Evolutionary conservation across 2,888 invertebrate genomes (phyloP).

Genomic region (Labia minor): DNA sequence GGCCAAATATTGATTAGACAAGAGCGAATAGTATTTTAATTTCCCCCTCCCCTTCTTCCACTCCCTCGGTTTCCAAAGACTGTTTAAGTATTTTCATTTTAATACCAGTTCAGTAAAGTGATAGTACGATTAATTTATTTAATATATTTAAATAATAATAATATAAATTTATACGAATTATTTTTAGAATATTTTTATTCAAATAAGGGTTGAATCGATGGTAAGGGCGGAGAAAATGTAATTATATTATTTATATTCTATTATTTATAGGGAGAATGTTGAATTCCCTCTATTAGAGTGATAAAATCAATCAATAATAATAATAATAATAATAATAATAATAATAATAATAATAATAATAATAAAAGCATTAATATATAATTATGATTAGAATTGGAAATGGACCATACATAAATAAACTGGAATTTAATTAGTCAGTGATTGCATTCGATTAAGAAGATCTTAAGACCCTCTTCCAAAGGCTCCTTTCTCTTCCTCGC

Average conservation of each 20-base stretch:
- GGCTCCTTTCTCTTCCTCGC: too few species aligned
- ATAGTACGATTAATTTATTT: too few species aligned
- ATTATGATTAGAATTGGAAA: not conserved
- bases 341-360: not conserved
- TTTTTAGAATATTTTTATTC: not conserved
- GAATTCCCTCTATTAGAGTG: not conserved
- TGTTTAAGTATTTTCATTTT: too few species aligned
- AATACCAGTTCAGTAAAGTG: too few species aligned
- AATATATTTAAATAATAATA: too few species aligned
- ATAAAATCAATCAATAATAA: not conserved
- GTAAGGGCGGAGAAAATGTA: not conserved
- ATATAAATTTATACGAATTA: too few species aligned
- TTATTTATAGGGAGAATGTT: not conserved
- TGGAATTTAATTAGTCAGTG: not conserved
- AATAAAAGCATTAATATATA: not conserved
- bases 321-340: not conserved
- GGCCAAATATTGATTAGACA: too few species aligned
- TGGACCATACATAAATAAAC: slow-evolving; percentile 13
- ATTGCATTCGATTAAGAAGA: not conserved
- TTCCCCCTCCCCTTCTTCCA: too few species aligned
- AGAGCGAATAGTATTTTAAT: too few species aligned
- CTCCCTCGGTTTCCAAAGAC: too few species aligned
- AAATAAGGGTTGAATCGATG: not conserved
- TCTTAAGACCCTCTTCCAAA: too few species aligned
- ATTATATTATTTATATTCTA: not conserved